Percentiles rank a stretch among this genome's conserved stretches.
Evolutionary conservation across 2,888 invertebrate genomes (phyloP).

Genomic region (Dioctria rufipes): DNA sequence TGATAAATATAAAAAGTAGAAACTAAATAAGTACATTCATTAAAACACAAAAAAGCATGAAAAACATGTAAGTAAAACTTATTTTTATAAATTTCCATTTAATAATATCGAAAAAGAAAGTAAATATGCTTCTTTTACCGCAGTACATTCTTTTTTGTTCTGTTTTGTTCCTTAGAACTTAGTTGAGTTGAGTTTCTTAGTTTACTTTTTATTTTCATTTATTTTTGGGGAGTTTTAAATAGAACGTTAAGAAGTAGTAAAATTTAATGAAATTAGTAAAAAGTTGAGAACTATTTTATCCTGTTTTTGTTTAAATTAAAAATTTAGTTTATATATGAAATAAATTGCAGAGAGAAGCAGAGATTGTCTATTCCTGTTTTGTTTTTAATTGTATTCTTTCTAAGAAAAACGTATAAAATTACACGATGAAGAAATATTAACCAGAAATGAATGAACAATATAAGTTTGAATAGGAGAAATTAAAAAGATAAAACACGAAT

Average conservation of each 20-base stretch:
- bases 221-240: background rate
- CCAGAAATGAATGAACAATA: background rate
- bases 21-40: conserved; percentile 37
- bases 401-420: conserved; percentile 8
- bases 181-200: conserved; percentile 10
- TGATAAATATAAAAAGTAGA: conserved; percentile 43
- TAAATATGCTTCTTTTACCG: conserved; percentile 46
- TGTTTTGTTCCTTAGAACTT: background rate
- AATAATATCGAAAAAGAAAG: conserved; percentile 15
- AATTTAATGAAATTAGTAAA: background rate
- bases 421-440: background rate
- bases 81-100: conserved; percentile 37
- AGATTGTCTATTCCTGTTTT: conserved; percentile 21
- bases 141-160: conserved; percentile 12
- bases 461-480: conserved; percentile 1
- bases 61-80: conserved; percentile 53
- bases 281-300: background rate
- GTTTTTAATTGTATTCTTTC: conserved; percentile 4
- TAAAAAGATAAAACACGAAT: background rate
- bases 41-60: background rate
- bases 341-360: conserved; percentile 47
- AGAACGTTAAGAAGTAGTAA: background rate
- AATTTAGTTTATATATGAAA: background rate
- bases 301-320: background rate
- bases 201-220: background rate